Evolutionary conservation across 2,797 vertebrate genomes (phyloP).

Genomic region (Sebastes minor): DNA sequence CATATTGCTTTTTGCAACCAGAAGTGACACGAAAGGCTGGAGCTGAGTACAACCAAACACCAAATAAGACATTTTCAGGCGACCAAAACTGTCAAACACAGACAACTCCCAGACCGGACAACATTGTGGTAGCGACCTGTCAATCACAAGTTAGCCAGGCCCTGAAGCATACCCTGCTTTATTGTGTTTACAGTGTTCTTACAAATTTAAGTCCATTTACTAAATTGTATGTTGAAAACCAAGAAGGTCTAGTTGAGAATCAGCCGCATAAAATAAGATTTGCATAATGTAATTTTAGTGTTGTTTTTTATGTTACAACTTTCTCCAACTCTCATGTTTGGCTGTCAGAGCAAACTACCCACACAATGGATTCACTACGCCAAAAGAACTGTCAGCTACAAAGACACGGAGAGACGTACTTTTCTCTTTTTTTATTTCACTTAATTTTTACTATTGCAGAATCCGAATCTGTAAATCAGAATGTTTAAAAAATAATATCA

Average conservation of each 20-base stretch:
- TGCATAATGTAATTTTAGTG: background rate
- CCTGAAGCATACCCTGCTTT: too few species aligned
- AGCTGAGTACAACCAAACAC: too few species aligned
- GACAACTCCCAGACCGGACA: too few species aligned
- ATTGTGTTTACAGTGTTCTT: too few species aligned
- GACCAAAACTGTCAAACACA: too few species aligned
- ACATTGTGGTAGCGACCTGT: too few species aligned
- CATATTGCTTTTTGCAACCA: too few species aligned
- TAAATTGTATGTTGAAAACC: background rate
- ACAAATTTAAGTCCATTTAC: background rate
- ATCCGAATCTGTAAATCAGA: background rate
- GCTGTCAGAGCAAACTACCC: background rate
- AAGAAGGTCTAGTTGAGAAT: background rate
- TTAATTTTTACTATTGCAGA: background rate
- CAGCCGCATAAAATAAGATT: background rate
- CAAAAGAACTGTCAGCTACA: background rate
- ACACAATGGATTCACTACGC: background rate
- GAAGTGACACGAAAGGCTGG: too few species aligned
- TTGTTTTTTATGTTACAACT: background rate
- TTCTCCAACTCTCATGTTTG: background rate
- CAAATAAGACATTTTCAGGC: too few species aligned
- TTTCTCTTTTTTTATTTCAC: background rate
- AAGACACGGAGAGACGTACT: background rate
- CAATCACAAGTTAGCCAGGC: too few species aligned
- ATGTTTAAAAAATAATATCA: background rate